Base-by-base conservation (phyloP, 1,140 invertebrate species). In the Cephus cinctus region DNA sequence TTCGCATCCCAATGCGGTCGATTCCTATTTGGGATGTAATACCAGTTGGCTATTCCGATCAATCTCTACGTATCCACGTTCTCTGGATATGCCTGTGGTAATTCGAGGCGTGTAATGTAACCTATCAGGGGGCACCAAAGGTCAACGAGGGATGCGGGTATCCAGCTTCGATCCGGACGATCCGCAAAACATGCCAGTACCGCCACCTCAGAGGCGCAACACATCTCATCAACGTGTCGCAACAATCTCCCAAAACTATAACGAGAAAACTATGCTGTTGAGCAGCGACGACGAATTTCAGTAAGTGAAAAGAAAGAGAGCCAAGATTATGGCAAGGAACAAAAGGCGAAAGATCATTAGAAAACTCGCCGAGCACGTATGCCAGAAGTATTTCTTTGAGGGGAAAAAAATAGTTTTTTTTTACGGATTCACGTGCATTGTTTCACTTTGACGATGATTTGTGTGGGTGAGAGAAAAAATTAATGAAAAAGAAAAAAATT, bases 221-320 rank as follows among this genome's bases (percentile, higher is more conserved):
- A 63, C 79, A 42, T 71, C 78, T 56, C 79, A 83, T 14, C 85
- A 87, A 59, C 80, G 85, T 16, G 86, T 89, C 19, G 83, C 88
- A 3, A 90, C 88, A 46, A 89, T 90, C 57, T 86, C 84, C 14
- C 83, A 85, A 63, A 89, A 89, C 69, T 94, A 95, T 78, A 95
- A 92, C 75, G 95, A 98, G 78, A 97, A 98, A 78, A 94, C 94
- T 15, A 94, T 95, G 80, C 80, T 98, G 42, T 82, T 98, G 46
- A 96, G 92, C 77, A 96, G 94, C 47, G 95, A 98, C 73, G 95
- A 98, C 75, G 95, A 98, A 77, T 96, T 96, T 78, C 92, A 94
- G 81, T 96, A 82, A 77, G 39, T 14, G 27, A 38, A 53, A 52
- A 11, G 14, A 14, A 36, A 44, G 12, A 27, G 15, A 38, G 6